phyloP scores from a whole-genome alignment of 2,888 invertebrate genomes.

The Pandemis heparana region DNA sequence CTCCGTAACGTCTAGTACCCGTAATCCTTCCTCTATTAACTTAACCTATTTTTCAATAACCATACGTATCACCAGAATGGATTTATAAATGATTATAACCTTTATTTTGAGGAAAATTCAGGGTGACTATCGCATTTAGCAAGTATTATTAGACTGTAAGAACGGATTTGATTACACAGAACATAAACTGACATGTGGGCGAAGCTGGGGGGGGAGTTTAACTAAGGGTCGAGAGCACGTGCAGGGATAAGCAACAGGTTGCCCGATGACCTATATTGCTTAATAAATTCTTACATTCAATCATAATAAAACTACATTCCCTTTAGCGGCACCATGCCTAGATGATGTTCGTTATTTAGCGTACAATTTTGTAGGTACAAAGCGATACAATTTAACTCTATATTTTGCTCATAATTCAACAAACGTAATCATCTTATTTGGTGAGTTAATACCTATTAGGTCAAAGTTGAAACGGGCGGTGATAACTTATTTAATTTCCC shows the following conservation, averaged over 20 bases:
- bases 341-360: neutral
- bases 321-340: neutral
- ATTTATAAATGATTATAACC: too few relatives aligned
- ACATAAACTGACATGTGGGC: slow-evolving; percentile 18
- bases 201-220: neutral
- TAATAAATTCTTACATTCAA: slow-evolving; percentile 26
- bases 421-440: neutral
- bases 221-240: slow-evolving; percentile 19
- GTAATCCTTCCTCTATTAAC: too few relatives aligned
- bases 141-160: slow-evolving; percentile 12
- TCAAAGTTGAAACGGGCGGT: slow-evolving; percentile 6
- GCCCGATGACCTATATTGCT: slow-evolving; percentile 28
- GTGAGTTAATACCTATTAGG: slow-evolving; percentile 1
- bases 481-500: slow-evolving; percentile 1
- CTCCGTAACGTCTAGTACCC: too few relatives aligned
- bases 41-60: too few relatives aligned
- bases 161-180: slow-evolving; percentile 2
- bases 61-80: too few relatives aligned
- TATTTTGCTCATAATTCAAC: neutral
- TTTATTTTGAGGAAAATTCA: neutral
- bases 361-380: neutral
- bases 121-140: neutral
- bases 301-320: slow-evolving; percentile 17
- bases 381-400: too few relatives aligned
- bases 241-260: slow-evolving; percentile 35